Evolutionary conservation across 2,888 invertebrate species (phyloP).

Genomic region (Phytoseiulus persimilis): DNA sequence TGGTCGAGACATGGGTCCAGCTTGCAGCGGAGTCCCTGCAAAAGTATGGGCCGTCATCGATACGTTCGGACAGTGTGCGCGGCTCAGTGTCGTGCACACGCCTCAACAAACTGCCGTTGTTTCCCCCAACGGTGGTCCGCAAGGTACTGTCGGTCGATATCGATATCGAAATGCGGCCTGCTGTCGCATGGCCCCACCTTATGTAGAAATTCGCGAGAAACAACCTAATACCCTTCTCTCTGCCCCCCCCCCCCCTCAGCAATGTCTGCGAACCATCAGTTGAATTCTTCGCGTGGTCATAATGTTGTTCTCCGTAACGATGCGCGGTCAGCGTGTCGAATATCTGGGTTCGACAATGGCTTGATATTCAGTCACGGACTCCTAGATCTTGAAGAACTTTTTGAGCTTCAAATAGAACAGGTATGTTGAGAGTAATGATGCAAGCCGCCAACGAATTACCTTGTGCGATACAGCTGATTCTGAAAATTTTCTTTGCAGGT

Average conservation of each 20-base stretch:
- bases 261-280: slow-evolving; percentile 48
- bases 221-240: too few relatives aligned
- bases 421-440: slow-evolving; percentile 39
- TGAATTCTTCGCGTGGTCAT: slow-evolving; percentile 57
- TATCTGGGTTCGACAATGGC: slow-evolving; percentile 56
- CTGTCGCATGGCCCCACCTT: too few relatives aligned
- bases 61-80: slow-evolving; percentile 85
- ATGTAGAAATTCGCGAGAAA: too few relatives aligned
- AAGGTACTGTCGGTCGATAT: not conserved
- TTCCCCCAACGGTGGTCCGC: slow-evolving; percentile 40
- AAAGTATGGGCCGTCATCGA: slow-evolving; percentile 89
- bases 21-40: slow-evolving; percentile 44
- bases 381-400: slow-evolving; percentile 65
- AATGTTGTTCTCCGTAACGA: slow-evolving; percentile 63
- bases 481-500: slow-evolving; percentile 48
- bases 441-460: not conserved
- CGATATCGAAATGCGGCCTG: too few relatives aligned
- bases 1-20: slow-evolving; percentile 14
- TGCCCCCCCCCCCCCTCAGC: too few relatives aligned
- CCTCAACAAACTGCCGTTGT: slow-evolving; percentile 39
- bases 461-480: not conserved
- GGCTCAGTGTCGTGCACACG: slow-evolving; percentile 58
- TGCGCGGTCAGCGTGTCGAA: slow-evolving; percentile 60
- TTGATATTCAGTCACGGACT: slow-evolving; percentile 66
- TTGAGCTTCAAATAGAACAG: slow-evolving; percentile 58